A percentile compares a stretch with the other conserved stretches of the same genome.
Conservation (phyloP, 2,113 vertebrate genomes). For the Ranitomeya imitator region DNA sequence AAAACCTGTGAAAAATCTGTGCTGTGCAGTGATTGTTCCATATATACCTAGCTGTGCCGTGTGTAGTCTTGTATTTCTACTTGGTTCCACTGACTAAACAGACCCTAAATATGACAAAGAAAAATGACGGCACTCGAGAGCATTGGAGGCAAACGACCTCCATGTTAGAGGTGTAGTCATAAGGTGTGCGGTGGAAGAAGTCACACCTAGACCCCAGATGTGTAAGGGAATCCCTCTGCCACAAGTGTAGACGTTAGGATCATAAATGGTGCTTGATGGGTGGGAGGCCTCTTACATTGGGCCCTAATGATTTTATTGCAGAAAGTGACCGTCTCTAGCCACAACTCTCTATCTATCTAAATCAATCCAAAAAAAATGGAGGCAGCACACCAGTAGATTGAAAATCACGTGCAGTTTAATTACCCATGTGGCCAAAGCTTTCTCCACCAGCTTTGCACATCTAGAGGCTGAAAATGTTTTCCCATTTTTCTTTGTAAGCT, state of each 20-base stretch:
- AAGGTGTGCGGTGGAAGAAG: not conserved
- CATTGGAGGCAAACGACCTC: not conserved
- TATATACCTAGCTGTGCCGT: slow-evolving; percentile 61
- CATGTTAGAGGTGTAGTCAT: not conserved
- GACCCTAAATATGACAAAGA: not conserved
- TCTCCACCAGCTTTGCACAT: too few species aligned
- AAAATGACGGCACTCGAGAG: not conserved
- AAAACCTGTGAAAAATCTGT: slow-evolving; percentile 61
- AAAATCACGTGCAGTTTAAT: too few species aligned
- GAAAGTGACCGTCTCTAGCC: not conserved
- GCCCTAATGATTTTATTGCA: not conserved
- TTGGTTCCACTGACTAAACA: not conserved
- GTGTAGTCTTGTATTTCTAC: slow-evolving; percentile 5
- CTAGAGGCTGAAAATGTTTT: too few species aligned
- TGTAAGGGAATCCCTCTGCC: too few species aligned
- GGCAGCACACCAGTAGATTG: too few species aligned
- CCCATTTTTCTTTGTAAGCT: too few species aligned
- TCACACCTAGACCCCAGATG: not conserved
- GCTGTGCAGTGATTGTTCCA: slow-evolving; percentile 61
- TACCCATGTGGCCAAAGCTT: too few species aligned
- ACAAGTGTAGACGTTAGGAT: too few species aligned
- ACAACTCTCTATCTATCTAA: too few species aligned
- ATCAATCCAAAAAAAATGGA: too few species aligned
- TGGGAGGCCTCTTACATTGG: too few species aligned
- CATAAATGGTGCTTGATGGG: too few species aligned